phyloP scores from a whole-genome alignment of 2,888 invertebrate species.

The Agrochola circellaris region DNA sequence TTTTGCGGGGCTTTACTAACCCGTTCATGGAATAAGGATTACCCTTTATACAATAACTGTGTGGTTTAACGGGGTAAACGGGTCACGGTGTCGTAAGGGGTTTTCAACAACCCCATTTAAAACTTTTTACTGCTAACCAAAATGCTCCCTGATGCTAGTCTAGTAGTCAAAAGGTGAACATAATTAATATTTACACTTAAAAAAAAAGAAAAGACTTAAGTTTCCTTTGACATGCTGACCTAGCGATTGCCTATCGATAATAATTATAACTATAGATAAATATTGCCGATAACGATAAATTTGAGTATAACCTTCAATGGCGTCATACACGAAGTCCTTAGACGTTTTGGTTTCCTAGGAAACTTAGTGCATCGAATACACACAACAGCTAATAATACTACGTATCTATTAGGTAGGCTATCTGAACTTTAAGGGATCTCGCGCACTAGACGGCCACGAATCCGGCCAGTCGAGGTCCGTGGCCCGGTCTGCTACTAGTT shows the following conservation, averaged over 20 bases:
- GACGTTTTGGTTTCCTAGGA: not conserved
- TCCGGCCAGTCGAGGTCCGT: too few relatives aligned
- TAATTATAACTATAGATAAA: constrained; percentile 38
- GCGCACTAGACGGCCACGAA: too few relatives aligned
- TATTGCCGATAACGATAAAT: constrained; percentile 44
- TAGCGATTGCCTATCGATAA: constrained; percentile 46
- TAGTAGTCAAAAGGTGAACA: not conserved
- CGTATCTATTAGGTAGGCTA: not conserved
- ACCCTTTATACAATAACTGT: not conserved
- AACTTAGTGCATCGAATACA: not conserved
- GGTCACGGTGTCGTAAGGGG: not conserved
- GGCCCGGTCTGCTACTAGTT: too few relatives aligned
- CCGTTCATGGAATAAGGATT: constrained; percentile 1
- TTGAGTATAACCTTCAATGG: constrained; percentile 39
- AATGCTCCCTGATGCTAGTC: not conserved
- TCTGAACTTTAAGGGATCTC: not conserved
- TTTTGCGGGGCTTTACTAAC: not conserved
- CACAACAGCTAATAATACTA: constrained; percentile 5
- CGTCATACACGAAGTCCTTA: constrained; percentile 8
- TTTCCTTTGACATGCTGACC: constrained; percentile 45
- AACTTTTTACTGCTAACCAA: not conserved
- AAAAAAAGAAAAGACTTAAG: too few relatives aligned
- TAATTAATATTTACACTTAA: not conserved
- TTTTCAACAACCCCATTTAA: not conserved
- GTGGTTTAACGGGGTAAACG: not conserved